Evolutionary conservation across 2,888 invertebrate genomes (phyloP).

Genomic region (Argynnis bischoffii): DNA sequence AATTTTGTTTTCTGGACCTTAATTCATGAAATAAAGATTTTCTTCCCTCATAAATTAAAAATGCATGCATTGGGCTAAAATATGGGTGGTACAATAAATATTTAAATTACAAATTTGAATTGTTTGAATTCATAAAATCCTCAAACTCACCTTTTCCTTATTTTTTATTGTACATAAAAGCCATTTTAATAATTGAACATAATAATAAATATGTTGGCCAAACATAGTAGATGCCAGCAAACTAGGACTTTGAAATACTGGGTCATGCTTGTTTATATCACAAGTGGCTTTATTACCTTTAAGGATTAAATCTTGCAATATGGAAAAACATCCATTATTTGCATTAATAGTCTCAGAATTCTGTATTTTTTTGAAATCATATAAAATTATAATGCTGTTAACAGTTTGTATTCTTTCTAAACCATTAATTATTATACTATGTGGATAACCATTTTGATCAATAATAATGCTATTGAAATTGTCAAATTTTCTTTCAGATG

Average conservation of each 20-base stretch:
- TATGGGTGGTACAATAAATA: not conserved
- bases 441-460: conserved; percentile 40
- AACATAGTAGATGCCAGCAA: conserved; percentile 69
- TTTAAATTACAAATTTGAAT: not conserved
- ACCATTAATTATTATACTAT: conserved; percentile 52
- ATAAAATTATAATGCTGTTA: conserved; percentile 60
- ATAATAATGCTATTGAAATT: conserved; percentile 49
- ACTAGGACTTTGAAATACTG: conserved; percentile 46
- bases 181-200: conserved; percentile 62
- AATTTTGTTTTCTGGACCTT: too few relatives aligned
- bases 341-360: conserved; percentile 61
- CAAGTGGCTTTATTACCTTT: conserved; percentile 44
- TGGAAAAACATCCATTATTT: conserved; percentile 53
- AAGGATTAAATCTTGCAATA: conserved; percentile 56
- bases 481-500: conserved; percentile 31
- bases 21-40: too few relatives aligned
- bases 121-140: not conserved
- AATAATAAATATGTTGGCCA: conserved; percentile 64
- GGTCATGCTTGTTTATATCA: conserved; percentile 32
- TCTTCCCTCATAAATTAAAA: too few relatives aligned
- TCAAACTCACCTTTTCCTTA: conserved; percentile 58
- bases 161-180: conserved; percentile 50
- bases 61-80: too few relatives aligned
- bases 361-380: conserved; percentile 61
- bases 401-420: conserved; percentile 43